phyloP scores from a whole-genome alignment of 2,888 invertebrate genomes.

The Apomyelois bistriatella region DNA sequence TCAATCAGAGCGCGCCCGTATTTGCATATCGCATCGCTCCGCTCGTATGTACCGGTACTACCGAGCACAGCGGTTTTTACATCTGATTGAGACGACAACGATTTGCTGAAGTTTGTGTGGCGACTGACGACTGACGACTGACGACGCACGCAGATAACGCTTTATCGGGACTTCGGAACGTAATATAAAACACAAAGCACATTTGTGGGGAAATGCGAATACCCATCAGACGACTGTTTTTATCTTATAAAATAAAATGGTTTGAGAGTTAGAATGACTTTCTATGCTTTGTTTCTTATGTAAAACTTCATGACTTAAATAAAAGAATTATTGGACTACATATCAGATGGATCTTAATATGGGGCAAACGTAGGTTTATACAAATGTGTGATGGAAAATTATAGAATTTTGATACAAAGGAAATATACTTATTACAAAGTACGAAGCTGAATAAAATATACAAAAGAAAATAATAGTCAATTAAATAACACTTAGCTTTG shows the following conservation, averaged over 20 bases:
- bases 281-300: too few relatives aligned
- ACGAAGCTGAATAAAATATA: too few relatives aligned
- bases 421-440: too few relatives aligned
- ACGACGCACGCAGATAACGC: neutral
- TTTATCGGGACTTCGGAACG: neutral
- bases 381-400: too few relatives aligned
- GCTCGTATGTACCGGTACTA: constrained; percentile 23
- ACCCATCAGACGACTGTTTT: neutral
- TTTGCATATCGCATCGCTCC: constrained; percentile 35
- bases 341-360: too few relatives aligned
- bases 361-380: too few relatives aligned
- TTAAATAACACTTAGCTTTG: neutral
- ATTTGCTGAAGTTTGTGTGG: neutral
- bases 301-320: too few relatives aligned
- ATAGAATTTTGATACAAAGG: too few relatives aligned
- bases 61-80: neutral
- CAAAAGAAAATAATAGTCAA: neutral
- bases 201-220: neutral
- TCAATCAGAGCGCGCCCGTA: constrained; percentile 29
- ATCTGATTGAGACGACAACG: neutral
- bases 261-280: too few relatives aligned
- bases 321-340: too few relatives aligned
- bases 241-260: neutral
- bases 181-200: neutral
- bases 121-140: neutral